Evolutionary conservation across 2,113 vertebrate genomes (phyloP), one percentile per base, ranked within the genome.

Genomic region (Poicephalus gulielmi): DNA sequence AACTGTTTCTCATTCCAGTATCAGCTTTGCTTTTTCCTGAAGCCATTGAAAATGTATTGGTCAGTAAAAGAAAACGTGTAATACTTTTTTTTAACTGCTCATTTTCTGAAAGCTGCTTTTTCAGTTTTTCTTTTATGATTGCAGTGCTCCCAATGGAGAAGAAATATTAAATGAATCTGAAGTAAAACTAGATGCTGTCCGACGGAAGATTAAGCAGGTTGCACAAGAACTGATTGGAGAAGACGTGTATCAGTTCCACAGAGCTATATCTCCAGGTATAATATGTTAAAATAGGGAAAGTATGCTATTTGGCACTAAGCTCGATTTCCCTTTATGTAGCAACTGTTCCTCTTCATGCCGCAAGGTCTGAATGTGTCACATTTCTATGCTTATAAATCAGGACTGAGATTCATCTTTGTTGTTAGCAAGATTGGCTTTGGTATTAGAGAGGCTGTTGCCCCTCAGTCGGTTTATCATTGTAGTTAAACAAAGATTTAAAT

Each of bases 241-340:
- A 87, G 99, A 99, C 88, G 97, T 99, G 96, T 97, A 99, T 96
- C 99, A 99, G 73, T 99, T 99, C 90, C 99, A 99, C 91, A 98
- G 98, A 97, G 99, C 99, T 50, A 98, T 99, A 92, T 99, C 99
- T 49, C 97, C 98, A 96, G 99, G 99, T 99, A 91, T 97, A 98
- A 90, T 50, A 25, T 44, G 30, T 76, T 31, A 17, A 85, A 75
- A 74, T 30, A 86, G 57, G n/a, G n/a, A 7, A 91, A 30, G 5
- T 49, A 1, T 43, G 15, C 28, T 17, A 7, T 53, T 79, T 75
- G 31, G 46, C 52, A 14, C 14, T 62, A 31, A 68, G 10, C 6
- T 68, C 17, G 22, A 27, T 50, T 95, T 64, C 13, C 63, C 8
- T 88, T 75, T 73, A 37, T 35, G 30, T 66, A 50, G 23, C 31